Conservation (phyloP, 2,888 invertebrate species). For the Chrysolina oricalcia region DNA sequence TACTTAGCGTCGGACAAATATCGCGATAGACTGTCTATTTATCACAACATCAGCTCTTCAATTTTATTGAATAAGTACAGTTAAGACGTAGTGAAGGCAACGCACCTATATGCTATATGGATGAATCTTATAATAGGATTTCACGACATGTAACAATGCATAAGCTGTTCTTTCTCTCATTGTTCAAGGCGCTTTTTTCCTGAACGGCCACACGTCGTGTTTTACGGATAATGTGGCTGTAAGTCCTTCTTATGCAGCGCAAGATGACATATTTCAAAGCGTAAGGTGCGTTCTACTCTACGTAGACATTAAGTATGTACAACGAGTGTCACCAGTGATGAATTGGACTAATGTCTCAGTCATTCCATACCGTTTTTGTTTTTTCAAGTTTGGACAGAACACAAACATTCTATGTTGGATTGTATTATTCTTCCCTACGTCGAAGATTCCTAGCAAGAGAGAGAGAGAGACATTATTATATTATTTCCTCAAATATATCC, state of each 20-base stretch:
- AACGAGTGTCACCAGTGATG: too few species aligned
- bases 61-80: constrained; percentile 24
- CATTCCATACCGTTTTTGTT: too few species aligned
- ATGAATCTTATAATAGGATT: constrained; percentile 32
- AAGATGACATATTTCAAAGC: background rate
- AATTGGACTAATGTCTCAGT: too few species aligned
- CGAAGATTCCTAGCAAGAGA: too few species aligned
- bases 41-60: constrained; percentile 25
- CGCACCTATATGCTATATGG: constrained; percentile 32
- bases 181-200: constrained; percentile 15
- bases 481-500: too few species aligned
- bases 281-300: background rate
- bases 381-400: too few species aligned
- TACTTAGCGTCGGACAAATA: constrained; percentile 10
- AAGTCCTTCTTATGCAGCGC: background rate
- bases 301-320: too few species aligned
- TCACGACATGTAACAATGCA: constrained; percentile 25
- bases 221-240: constrained; percentile 17
- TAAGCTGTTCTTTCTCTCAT: constrained; percentile 32
- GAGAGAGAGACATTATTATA: too few species aligned
- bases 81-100: constrained; percentile 30
- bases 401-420: too few species aligned
- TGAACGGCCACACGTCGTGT: constrained; percentile 16
- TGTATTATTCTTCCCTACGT: too few species aligned
- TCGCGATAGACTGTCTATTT: constrained; percentile 28